Evolutionary conservation across 2,797 vertebrate genomes (phyloP).

Genomic region (Schizothorax lantsangensis): DNA sequence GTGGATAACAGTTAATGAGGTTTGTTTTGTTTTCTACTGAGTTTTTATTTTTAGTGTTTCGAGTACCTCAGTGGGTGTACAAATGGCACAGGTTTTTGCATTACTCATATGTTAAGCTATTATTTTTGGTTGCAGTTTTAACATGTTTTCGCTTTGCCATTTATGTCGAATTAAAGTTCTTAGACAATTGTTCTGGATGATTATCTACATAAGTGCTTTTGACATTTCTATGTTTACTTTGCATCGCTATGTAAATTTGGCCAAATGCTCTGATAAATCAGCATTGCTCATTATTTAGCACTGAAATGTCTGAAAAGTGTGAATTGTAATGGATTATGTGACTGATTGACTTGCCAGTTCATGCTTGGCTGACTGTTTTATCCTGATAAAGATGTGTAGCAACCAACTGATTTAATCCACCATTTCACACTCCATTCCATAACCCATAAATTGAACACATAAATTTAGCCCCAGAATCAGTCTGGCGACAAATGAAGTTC

Average conservation of each 20-base stretch:
- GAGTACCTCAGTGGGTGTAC: conserved; percentile 1
- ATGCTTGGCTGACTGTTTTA: conserved; percentile 25
- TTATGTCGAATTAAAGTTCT: neutral
- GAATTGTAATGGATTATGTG: neutral
- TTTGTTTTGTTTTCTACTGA: conserved; percentile 3
- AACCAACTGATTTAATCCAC: conserved; percentile 22
- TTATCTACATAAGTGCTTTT: conserved; percentile 5
- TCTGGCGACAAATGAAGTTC: conserved; percentile 34
- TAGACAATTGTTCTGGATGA: neutral
- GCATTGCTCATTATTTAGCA: neutral
- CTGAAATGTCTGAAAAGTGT: neutral
- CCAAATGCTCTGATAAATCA: neutral
- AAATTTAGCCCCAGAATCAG: conserved; percentile 13
- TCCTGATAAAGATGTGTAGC: conserved; percentile 20
- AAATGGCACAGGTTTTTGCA: neutral
- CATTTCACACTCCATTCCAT: conserved; percentile 23
- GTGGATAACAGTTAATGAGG: neutral
- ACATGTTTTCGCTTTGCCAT: neutral
- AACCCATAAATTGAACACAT: conserved; percentile 28
- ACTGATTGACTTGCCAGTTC: conserved; percentile 13
- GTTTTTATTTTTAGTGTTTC: neutral
- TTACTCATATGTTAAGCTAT: neutral
- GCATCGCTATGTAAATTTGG: neutral
- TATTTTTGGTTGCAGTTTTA: neutral
- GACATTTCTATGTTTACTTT: neutral